Base-by-base conservation (phyloP, 1,140 invertebrate genomes). In the Lutraria rhynchaena region DNA sequence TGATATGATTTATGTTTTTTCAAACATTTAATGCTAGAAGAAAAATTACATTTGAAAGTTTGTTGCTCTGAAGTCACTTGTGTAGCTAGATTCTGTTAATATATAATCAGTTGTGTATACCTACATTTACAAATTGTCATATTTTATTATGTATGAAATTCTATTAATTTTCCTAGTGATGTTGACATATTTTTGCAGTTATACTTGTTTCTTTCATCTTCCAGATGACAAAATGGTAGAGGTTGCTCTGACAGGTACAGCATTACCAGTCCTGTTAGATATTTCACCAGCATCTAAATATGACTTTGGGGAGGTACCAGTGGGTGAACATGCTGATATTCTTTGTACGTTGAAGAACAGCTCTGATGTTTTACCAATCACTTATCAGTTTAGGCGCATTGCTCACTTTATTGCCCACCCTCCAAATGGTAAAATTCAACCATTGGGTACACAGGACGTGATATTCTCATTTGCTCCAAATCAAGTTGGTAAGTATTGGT, bases 171-270 rank as follows among this genome's bases (percentile, higher is more conserved):
- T n/a, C n/a, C n/a, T n/a, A n/a, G n/a, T n/a, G n/a, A n/a, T n/a
- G n/a, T n/a, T n/a, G n/a, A n/a, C n/a, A n/a, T n/a, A n/a, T n/a
- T n/a, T n/a, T n/a, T n/a, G n/a, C n/a, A n/a, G n/a, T n/a, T n/a
- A n/a, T n/a, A n/a, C n/a, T n/a, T n/a, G n/a, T n/a, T n/a, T n/a
- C n/a, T n/a, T n/a, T n/a, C n/a, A n/a, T n/a, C 5, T 46, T 70
- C 13, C 41, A 73, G 67, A 61, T 46, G 57, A 61, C 5, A 74
- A 33, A 19, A 24, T 46, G 24, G 81, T 90, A 51, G 92, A 93
- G 80, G 82, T 93, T 33, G 91, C 92, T 3, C 70, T 93, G 74
- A 92, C 90, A 27, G 92, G 90, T 24, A 93, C 91, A 61, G 92
- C 92, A 7, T 77, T 92, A 37, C 92, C 92, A 3, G 90, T 93